phyloP scores from a whole-genome alignment of 1,140 invertebrate genomes.

The Leptinotarsa texana region DNA sequence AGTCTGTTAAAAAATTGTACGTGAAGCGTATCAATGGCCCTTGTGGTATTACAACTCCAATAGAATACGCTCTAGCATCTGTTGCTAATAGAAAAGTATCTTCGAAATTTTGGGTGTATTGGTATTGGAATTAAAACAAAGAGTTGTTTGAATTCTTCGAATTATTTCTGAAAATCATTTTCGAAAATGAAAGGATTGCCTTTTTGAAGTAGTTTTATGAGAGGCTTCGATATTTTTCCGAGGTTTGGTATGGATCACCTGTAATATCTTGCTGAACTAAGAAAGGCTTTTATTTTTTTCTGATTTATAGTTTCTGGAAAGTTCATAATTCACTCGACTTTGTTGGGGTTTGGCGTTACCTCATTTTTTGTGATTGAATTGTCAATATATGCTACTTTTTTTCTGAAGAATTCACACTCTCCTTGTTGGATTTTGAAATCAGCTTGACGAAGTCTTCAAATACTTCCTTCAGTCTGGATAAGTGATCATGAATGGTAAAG shows the following conservation, averaged over 20 bases:
- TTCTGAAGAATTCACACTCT: neutral
- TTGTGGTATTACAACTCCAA: neutral
- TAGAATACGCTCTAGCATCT: neutral
- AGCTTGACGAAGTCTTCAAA: neutral
- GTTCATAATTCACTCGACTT: conserved; percentile 34
- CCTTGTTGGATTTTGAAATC: neutral
- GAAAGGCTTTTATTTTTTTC: conserved; percentile 40
- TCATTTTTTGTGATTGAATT: conserved; percentile 40
- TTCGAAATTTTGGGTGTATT: neutral
- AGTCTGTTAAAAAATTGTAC: no score
- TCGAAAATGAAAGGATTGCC: neutral
- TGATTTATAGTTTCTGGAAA: conserved; percentile 36
- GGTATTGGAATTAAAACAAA: neutral
- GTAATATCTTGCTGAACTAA: neutral
- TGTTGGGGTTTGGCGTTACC: conserved; percentile 35
- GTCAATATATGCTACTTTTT: conserved; percentile 39
- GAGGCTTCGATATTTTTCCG: neutral
- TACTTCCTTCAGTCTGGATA: neutral
- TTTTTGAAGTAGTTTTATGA: neutral
- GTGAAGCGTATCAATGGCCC: neutral
- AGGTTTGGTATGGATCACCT: neutral
- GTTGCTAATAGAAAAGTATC: neutral
- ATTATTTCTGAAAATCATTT: no score
- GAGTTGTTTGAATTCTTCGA: neutral
- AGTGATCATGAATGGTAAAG: conserved; percentile 3